phyloP scores from a whole-genome alignment of 2,797 vertebrate species.

The Potorous gilbertii region DNA sequence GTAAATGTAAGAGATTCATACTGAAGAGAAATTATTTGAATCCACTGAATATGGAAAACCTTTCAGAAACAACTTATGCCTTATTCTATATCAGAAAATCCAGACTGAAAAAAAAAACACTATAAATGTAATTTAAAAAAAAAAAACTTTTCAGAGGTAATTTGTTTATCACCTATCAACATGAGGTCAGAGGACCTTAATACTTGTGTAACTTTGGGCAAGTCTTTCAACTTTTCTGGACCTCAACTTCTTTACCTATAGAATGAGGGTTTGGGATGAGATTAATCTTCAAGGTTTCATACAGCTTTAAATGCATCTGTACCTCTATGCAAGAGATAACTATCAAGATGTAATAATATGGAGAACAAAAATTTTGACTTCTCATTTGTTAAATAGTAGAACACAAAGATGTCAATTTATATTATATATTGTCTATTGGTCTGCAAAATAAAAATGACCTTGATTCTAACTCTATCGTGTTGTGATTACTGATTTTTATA shows the following conservation, averaged over 20 bases:
- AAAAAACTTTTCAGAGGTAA: background rate
- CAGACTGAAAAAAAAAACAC: background rate
- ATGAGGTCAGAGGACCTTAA: background rate
- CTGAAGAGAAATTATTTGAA: background rate
- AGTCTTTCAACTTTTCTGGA: background rate
- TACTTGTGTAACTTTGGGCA: background rate
- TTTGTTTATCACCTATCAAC: background rate
- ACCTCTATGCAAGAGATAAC: background rate
- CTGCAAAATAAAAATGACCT: background rate
- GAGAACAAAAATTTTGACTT: background rate
- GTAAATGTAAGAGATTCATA: background rate
- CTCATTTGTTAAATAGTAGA: background rate
- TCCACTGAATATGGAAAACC: constrained; percentile 1
- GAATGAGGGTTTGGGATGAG: background rate
- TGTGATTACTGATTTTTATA: background rate
- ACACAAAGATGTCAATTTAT: background rate
- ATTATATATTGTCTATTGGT: background rate
- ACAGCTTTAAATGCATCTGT: background rate
- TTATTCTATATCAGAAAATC: constrained; percentile 36
- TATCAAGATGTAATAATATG: background rate
- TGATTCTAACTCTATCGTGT: background rate
- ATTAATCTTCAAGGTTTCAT: background rate
- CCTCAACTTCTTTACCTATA: background rate
- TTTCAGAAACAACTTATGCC: background rate
- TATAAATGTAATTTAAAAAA: background rate